Evolutionary conservation across 2,113 vertebrate species (phyloP).

Genomic region (Erpornis zantholeuca): DNA sequence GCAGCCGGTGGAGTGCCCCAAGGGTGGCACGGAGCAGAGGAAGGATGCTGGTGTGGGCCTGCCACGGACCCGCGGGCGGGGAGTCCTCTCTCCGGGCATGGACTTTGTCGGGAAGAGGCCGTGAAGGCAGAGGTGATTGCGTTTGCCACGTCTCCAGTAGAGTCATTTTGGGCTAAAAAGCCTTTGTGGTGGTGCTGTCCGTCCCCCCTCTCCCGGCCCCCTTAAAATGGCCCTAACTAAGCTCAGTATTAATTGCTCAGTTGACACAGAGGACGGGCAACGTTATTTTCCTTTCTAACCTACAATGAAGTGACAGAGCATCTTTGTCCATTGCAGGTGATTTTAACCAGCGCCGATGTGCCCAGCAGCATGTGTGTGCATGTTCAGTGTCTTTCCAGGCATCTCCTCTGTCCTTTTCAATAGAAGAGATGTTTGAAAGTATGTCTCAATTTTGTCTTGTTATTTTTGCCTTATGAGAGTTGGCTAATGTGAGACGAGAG

Average conservation of each 20-base stretch:
- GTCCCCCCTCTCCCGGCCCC: neutral
- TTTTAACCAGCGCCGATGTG: neutral
- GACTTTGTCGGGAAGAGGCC: neutral
- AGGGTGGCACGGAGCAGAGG: neutral
- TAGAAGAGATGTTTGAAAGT: neutral
- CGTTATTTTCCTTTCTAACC: neutral
- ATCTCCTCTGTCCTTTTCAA: neutral
- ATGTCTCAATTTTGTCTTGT: neutral
- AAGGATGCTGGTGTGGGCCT: neutral
- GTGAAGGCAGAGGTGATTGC: neutral
- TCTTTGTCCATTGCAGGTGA: neutral
- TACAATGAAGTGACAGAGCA: neutral
- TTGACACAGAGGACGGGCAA: neutral
- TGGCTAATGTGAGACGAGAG: neutral
- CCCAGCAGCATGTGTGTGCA: neutral
- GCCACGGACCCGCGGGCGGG: neutral
- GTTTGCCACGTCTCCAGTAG: accelerated
- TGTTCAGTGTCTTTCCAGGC: neutral
- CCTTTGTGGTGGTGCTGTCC: neutral
- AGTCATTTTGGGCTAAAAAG: neutral
- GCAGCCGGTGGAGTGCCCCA: neutral
- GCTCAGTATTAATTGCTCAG: neutral
- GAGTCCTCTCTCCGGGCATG: neutral
- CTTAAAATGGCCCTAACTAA: neutral
- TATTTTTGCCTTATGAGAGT: neutral